Base-by-base conservation (phyloP, 2,888 invertebrate species). In the Calameuta pallipes region DNA sequence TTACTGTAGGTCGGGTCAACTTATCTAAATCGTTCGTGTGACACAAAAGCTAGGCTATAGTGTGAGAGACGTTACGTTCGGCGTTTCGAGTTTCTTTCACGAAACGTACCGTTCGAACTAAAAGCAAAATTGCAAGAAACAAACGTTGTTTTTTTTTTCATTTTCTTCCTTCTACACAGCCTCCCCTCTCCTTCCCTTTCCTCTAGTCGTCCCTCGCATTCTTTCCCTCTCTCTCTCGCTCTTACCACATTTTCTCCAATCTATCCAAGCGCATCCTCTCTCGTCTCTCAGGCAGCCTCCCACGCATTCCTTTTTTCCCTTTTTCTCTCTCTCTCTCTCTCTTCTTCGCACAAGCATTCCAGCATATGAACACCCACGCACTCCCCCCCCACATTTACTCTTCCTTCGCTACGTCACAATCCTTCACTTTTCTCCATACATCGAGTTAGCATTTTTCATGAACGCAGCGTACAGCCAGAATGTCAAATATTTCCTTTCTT, bases 1-100 rank as follows among this genome's bases (percentile, higher is more conserved):
- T 91, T 91, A 91, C 91, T 90, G 90, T 91, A 90, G 87, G 84
- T 88, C 85, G 87, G 87, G 86, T 88, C 88, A 86, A 90, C 86
- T 89, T 90, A 88, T 88, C 86, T 89, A 88, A 88, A 87, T 90
- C 83, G 84, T 86, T 87, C 82, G 84, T 87, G 86, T 88, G 85
- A 90, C 88, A 90, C 87, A 89, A 88, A 90, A 90, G 87, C 88
- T 90, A 87, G 41, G 82, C 85, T 88, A 85, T 86, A 80, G 82
- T 86, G 83, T 86, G 83, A 84, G 83, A 84, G 80, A 84, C 69
- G 79, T 80, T 81, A 78, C 84, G 83, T 86, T 87, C 83, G 84
- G 86, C 84, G 87, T 87, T 90, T 86, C 84, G 86, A 85, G 75
- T 85, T 75, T 85, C 78, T 83, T 79, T 37, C 76, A 69, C 78